These are phyloP conservation scores for Telmatochromis sp. DNA, from an alignment of 2,113 vertebrate genomes.

Conservation along the genomic window DNA sequence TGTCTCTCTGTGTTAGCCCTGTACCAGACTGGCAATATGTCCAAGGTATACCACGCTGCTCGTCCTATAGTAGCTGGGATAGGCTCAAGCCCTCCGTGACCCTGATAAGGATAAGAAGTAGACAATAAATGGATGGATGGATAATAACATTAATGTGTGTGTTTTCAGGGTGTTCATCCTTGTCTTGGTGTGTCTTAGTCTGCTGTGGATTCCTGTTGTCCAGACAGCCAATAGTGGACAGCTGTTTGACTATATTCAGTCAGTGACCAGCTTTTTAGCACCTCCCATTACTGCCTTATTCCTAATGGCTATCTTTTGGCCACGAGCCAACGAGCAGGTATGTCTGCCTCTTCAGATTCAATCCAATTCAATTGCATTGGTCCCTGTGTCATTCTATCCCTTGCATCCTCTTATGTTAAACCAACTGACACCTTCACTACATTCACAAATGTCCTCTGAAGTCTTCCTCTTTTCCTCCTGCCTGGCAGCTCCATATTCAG, in stretches of 20 bases:
- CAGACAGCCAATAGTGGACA: constrained; percentile 89
- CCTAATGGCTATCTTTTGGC: constrained; percentile 89
- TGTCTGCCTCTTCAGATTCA: background rate
- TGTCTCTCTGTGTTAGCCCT: background rate
- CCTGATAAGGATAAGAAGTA: background rate
- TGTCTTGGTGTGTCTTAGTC: constrained; percentile 80
- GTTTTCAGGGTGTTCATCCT: constrained; percentile 82
- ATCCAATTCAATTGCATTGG: background rate
- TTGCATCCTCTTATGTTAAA: background rate
- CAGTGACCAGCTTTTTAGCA: constrained; percentile 86
- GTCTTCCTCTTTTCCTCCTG: background rate
- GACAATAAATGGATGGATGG: background rate
- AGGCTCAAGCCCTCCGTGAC: background rate
- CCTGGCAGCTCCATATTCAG: background rate
- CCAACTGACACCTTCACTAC: background rate
- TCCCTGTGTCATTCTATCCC: background rate
- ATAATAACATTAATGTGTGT: background rate
- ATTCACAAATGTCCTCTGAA: background rate
- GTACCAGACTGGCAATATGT: background rate
- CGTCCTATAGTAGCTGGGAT: background rate
- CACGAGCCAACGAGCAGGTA: constrained; percentile 85
- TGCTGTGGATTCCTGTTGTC: constrained; percentile 92
- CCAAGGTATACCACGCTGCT: background rate
- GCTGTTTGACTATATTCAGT: constrained; percentile 93
- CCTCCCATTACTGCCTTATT: constrained; percentile 91